Evolutionary conservation across 2,113 vertebrate genomes (phyloP).

Genomic region (Echinops telfairi): DNA sequence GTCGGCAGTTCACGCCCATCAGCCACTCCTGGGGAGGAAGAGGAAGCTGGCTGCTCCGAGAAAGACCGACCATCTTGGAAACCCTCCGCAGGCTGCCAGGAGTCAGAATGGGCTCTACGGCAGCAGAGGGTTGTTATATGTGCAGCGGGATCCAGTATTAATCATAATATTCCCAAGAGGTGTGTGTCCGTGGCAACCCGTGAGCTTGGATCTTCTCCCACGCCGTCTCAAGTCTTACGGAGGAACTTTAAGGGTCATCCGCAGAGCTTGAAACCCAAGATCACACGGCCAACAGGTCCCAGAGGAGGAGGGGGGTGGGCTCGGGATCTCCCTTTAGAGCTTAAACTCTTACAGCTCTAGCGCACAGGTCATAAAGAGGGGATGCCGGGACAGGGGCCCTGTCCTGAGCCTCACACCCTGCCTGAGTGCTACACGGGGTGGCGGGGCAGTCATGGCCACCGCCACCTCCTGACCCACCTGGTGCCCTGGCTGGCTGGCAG

Average conservation of each 20-base stretch:
- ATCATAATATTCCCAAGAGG: not conserved
- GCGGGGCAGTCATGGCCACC: not conserved
- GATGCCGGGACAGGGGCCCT: not conserved
- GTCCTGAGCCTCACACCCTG: not conserved
- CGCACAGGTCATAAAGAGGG: not conserved
- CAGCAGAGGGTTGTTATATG: not conserved
- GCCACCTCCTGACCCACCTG: not conserved
- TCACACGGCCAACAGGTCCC: fast-evolving
- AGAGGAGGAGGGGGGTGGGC: fast-evolving
- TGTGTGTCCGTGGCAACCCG: not conserved
- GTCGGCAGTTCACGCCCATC: too few species aligned
- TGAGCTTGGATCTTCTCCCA: not conserved
- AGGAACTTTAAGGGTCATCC: not conserved
- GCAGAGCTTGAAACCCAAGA: not conserved
- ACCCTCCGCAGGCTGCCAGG: too few species aligned
- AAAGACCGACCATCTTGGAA: too few species aligned
- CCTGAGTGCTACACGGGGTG: not conserved
- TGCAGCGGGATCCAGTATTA: not conserved
- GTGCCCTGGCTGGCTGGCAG: not conserved
- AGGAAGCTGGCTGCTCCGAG: too few species aligned
- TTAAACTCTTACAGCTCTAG: not conserved
- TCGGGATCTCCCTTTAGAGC: not conserved
- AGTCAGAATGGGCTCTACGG: too few species aligned
- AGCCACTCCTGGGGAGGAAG: too few species aligned
- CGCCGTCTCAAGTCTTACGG: not conserved